Base-by-base conservation (phyloP, 2,888 invertebrate genomes). In the Harpalus rufipes region DNA sequence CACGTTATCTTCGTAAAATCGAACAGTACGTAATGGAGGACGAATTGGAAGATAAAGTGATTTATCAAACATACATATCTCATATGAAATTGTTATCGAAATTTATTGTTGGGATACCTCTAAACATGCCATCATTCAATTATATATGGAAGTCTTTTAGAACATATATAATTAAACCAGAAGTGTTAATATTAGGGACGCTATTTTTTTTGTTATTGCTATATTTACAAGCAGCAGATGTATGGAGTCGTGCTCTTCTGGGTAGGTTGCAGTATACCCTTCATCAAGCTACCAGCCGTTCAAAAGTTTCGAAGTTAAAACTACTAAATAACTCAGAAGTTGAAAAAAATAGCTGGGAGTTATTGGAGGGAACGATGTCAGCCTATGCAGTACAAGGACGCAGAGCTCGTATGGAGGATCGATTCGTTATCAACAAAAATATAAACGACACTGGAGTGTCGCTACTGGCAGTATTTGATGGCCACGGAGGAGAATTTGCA, bases 401-500 rank as follows among this genome's bases (percentile, higher is more conserved):
- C 86, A 92, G 98, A 89, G 95, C 96, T 86, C 96, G 96, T 87
- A 98, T 98, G 98, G 98, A 98, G 92, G 98, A 98, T 91, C 93
- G 98, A 89, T 98, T 97, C 91, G 96, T 97, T 84, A 94, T 98
- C 81, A 95, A 97, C 87, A 96, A 96, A 90, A 95, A 97, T 89
- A 95, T 97, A 81, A 93, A 94, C 87, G 94, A 95, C 87, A 96
- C 97, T 18, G 96, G 96, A 21, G 95, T 97, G 81, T 96, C 97
- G 18, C 92, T 98, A 85, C 97, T 97, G 92, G 98, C 97, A 65
- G 95, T 98, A 87, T 98, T 98, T 90, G 98, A 98, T 92, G 98
- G 98, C 0, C 98, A 98, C 90, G 98, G 98, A 79, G 98, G 98
- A 59, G 97, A 98, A 92, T 97, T 97, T 92, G 98, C 98, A 80